These are phyloP conservation scores for Beaufortia kweichowensis DNA, from an alignment of 2,113 vertebrate species.

Conservation along the genomic window DNA sequence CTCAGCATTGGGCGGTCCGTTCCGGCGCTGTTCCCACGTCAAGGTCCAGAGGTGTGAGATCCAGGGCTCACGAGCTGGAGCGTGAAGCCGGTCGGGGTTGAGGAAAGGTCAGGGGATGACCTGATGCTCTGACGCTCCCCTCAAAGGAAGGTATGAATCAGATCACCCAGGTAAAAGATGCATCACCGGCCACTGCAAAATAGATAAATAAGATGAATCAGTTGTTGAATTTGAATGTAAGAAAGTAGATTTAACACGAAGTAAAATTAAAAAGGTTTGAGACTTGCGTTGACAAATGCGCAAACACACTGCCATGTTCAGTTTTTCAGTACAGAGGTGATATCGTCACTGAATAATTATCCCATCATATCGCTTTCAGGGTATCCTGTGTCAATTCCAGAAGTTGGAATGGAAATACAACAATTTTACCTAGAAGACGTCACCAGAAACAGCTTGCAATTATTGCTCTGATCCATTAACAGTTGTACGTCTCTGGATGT, in stretches of 20 bases:
- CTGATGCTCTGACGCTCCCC: conserved; percentile 20
- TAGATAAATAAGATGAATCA: conserved; percentile 13
- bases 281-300: too few relatives aligned
- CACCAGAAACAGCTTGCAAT: conserved; percentile 20
- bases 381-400: conserved; percentile 18
- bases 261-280: too few relatives aligned
- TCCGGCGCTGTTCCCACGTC: conserved; percentile 65
- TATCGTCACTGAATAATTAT: conserved; percentile 18
- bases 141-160: conserved; percentile 30
- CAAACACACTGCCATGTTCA: not conserved
- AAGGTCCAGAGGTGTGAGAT: conserved; percentile 62
- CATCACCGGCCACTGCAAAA: conserved; percentile 66
- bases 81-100: conserved; percentile 10
- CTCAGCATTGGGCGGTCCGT: conserved; percentile 94
- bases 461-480: conserved; percentile 35
- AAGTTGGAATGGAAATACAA: conserved; percentile 27
- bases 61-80: conserved; percentile 53
- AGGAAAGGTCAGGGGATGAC: not conserved
- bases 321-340: not conserved
- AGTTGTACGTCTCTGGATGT: conserved; percentile 2
- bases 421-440: conserved; percentile 19
- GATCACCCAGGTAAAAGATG: conserved; percentile 53
- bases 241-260: too few relatives aligned
- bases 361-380: conserved; percentile 13
- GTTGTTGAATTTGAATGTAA: not conserved